phyloP scores from a whole-genome alignment of 2,113 vertebrate species.

The Pimephales promelas region DNA sequence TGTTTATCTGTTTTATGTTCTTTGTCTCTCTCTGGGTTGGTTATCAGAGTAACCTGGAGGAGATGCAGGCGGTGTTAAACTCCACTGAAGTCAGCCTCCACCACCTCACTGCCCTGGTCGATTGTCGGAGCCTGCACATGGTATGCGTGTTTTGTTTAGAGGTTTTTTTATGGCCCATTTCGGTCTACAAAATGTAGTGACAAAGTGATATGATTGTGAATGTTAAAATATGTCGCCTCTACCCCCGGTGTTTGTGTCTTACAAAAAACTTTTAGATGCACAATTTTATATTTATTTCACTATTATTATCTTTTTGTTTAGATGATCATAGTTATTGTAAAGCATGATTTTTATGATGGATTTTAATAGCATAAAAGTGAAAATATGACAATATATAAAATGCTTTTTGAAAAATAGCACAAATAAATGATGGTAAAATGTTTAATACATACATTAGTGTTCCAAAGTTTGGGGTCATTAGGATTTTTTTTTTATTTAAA shows the following conservation, averaged over 20 bases:
- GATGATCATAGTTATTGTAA: too few relatives aligned
- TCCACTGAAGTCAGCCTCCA: constrained; percentile 92
- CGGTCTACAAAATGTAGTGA: background rate
- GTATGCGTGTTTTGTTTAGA: constrained; percentile 72
- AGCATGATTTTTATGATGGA: too few relatives aligned
- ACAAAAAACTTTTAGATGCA: background rate
- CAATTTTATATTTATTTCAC: too few relatives aligned
- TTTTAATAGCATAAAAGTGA: background rate
- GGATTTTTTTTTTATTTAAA: too few relatives aligned
- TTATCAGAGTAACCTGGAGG: constrained; percentile 83
- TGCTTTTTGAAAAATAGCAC: background rate
- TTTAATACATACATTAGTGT: background rate
- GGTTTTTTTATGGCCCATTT: background rate
- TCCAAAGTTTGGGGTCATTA: background rate
- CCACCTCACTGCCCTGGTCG: constrained; percentile 95
- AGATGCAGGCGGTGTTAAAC: constrained; percentile 90
- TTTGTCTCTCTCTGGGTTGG: background rate
- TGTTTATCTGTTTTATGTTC: background rate
- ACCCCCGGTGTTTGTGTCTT: background rate
- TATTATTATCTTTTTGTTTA: too few relatives aligned
- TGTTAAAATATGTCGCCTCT: background rate
- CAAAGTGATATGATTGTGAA: background rate
- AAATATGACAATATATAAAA: background rate
- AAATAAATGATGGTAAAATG: background rate
- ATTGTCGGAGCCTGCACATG: constrained; percentile 97